Percentiles rank a stretch among this genome's conserved stretches.
phyloP scores from a whole-genome alignment of 2,888 invertebrate species.

The Agonopterix subpropinquella region DNA sequence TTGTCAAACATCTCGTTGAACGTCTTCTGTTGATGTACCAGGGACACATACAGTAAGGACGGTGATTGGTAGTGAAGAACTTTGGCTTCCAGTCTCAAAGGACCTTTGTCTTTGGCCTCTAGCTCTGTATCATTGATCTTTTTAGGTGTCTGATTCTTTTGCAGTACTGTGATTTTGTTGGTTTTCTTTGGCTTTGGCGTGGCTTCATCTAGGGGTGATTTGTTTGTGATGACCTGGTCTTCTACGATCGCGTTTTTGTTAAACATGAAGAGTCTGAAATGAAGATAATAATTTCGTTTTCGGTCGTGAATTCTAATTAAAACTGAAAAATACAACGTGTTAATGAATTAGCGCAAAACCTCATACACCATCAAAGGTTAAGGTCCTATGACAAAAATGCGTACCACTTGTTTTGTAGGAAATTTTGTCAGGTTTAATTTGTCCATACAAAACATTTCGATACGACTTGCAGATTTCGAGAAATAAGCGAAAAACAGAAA shows the following conservation, averaged over 20 bases:
- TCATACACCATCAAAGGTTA: no score
- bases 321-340: no score
- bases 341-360: no score
- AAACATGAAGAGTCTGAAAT: slow-evolving; percentile 38
- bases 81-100: slow-evolving; percentile 63
- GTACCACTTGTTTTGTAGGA: no score
- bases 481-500: no score
- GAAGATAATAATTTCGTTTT: background rate
- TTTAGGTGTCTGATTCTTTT: slow-evolving; percentile 16
- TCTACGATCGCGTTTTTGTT: slow-evolving; percentile 33
- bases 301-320: no score
- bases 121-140: slow-evolving; percentile 32
- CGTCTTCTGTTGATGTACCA: slow-evolving; percentile 57
- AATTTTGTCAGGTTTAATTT: no score
- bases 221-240: slow-evolving; percentile 37
- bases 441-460: no score
- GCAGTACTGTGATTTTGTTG: slow-evolving; percentile 29
- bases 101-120: slow-evolving; percentile 62
- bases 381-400: no score
- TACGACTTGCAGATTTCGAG: no score
- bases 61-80: slow-evolving; percentile 72
- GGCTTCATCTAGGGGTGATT: slow-evolving; percentile 29
- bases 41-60: slow-evolving; percentile 76
- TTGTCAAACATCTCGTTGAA: slow-evolving; percentile 63
- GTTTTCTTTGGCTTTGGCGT: slow-evolving; percentile 16